These are phyloP conservation scores for Plectrocnemia conspersa DNA, from an alignment of 1,140 invertebrate species.

Conservation along the genomic window DNA sequence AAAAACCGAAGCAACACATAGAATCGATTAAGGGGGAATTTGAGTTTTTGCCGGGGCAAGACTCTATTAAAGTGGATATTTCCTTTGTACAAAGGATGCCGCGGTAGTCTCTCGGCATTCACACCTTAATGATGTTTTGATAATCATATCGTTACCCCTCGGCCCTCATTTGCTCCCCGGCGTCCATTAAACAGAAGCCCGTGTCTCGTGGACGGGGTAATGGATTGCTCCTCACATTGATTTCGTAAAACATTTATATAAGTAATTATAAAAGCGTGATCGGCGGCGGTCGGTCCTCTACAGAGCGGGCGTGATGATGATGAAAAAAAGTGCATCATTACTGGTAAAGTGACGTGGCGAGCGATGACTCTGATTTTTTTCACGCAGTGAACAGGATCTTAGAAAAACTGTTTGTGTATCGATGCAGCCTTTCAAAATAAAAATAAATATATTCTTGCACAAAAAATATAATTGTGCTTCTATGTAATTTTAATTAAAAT, in stretches of 20 bases:
- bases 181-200: slow-evolving; percentile 9
- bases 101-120: slow-evolving; percentile 22
- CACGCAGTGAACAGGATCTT: too few relatives aligned
- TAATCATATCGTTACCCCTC: slow-evolving; percentile 22
- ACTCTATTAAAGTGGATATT: slow-evolving; percentile 23
- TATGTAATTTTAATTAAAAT: too few relatives aligned
- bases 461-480: too few relatives aligned
- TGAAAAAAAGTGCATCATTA: too few relatives aligned
- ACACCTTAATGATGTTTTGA: slow-evolving; percentile 30
- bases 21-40: slow-evolving; percentile 18
- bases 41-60: slow-evolving; percentile 15
- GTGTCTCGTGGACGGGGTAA: slow-evolving; percentile 2
- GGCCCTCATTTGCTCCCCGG: neutral
- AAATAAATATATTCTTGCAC: too few relatives aligned
- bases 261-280: slow-evolving; percentile 6
- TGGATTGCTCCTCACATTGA: slow-evolving; percentile 9
- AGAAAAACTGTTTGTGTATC: too few relatives aligned
- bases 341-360: too few relatives aligned
- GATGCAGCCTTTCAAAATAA: too few relatives aligned
- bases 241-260: neutral
- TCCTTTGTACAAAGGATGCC: slow-evolving; percentile 23
- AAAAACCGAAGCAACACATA: slow-evolving; percentile 9
- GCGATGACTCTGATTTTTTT: too few relatives aligned
- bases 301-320: too few relatives aligned
- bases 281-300: too few relatives aligned